These are phyloP conservation scores for Bombus cullumanus DNA, from an alignment of 1,140 invertebrate species.

Conservation along the genomic window DNA sequence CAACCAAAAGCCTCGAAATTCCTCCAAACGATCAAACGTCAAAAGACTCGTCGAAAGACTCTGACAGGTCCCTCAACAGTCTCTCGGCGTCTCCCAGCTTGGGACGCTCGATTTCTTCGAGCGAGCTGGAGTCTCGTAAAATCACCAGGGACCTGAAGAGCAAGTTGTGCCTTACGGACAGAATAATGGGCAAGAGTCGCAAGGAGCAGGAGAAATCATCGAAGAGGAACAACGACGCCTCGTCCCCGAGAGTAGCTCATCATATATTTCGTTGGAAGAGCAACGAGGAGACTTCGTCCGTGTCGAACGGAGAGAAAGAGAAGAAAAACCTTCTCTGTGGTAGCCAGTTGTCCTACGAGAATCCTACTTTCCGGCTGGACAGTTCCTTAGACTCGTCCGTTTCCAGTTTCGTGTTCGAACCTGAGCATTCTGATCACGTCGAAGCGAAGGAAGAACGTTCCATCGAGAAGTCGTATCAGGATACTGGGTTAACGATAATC, in stretches of 20 bases:
- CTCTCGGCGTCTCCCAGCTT: background rate
- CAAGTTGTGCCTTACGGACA: constrained; percentile 71
- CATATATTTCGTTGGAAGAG: constrained; percentile 51
- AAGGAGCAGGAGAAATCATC: constrained; percentile 44
- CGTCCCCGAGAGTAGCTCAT: constrained; percentile 38
- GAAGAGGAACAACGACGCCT: background rate
- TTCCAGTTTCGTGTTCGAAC: constrained; percentile 72
- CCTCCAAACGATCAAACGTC: background rate
- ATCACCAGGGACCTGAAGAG: constrained; percentile 70
- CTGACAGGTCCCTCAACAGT: no score
- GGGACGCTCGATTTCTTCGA: background rate
- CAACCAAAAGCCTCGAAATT: background rate
- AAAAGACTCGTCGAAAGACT: background rate
- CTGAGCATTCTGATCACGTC: background rate
- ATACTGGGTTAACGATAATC: constrained; percentile 39
- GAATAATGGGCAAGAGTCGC: constrained; percentile 57
- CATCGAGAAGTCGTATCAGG: no score
- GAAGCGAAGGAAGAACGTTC: background rate
- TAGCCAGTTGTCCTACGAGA: constrained; percentile 76
- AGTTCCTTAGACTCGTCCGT: constrained; percentile 77
- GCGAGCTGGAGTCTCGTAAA: constrained; percentile 44
- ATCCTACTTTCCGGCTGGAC: constrained; percentile 78
- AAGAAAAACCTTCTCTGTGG: constrained; percentile 19
- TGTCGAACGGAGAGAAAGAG: background rate
- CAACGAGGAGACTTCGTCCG: background rate